Evolutionary conservation across 2,113 vertebrate genomes (phyloP), one percentile per base, ranked within the genome.

Genomic region (Calypte anna): DNA sequence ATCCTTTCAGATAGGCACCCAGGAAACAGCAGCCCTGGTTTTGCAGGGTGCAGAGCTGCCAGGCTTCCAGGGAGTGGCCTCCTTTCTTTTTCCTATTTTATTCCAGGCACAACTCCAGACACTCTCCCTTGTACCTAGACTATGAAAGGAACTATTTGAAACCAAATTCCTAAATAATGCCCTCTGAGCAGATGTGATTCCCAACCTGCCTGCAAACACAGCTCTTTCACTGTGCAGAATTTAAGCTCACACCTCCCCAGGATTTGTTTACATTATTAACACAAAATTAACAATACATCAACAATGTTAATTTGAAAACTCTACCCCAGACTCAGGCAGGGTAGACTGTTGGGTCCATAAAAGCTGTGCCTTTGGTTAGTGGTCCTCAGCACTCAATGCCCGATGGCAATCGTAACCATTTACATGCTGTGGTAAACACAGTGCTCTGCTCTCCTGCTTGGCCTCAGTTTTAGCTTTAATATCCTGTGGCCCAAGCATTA

Each of bases 141-240:
- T 93, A 86, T 90, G 85, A 97, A 95, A 95, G 91, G 55, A 86
- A 74, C 85, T 86, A 91, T 90, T 94, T 76, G 91, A 95, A 96
- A 94, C 70, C 48, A 70, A 94, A 95, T 94, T 95, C 91, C 87
- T 94, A 91, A 96, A 95, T 95, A 96, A 92, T 95, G 64, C 85
- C 75, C 87, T 77, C 85, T 83, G 85, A 90, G 93, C 63, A 93
- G 72, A 90, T 53, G 59, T 0, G 82, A 95, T 86, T 83, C 93
- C 95, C 94, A 91, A 40, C 64, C 85, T 94, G 90, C 85, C 62
- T 83, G 79, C 93, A 91, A 94, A 93, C 67, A 91, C 68, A 81
- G 75, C 38, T 77, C 90, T 40, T 92, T 38, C 79, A 63, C 93
- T 82, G 68, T 54, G 64, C 30, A 80, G 72, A 91, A 79, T 75